Evolutionary conservation across 1,140 invertebrate species (phyloP).

Genomic region (Heliconius nattereri): DNA sequence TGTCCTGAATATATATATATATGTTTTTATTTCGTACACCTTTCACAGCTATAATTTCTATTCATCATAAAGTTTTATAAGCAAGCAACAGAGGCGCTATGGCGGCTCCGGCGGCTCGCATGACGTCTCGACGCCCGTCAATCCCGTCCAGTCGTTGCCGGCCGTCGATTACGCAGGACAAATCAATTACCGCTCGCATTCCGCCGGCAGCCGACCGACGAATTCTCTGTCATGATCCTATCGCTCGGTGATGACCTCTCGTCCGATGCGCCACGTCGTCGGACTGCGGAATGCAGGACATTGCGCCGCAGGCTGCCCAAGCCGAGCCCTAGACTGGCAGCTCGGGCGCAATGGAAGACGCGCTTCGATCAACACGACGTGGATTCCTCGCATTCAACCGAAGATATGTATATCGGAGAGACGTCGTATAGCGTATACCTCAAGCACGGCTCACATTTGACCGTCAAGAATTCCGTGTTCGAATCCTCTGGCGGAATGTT

Average conservation of each 20-base stretch:
- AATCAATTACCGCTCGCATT: constrained; percentile 79
- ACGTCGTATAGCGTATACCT: constrained; percentile 47
- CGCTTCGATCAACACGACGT: constrained; percentile 64
- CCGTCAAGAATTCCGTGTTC: constrained; percentile 75
- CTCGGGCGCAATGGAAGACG: constrained; percentile 65
- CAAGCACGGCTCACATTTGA: constrained; percentile 62
- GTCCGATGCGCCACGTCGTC: constrained; percentile 57
- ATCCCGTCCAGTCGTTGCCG: constrained; percentile 65
- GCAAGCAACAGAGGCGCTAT: constrained; percentile 27
- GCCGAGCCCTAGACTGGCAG: constrained; percentile 58
- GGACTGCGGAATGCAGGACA: constrained; percentile 65
- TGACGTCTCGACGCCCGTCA: constrained; percentile 57
- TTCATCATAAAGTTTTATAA: constrained; percentile 10
- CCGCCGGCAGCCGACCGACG: constrained; percentile 68
- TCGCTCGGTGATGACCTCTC: constrained; percentile 66
- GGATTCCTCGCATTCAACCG: constrained; percentile 68
- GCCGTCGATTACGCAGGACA: constrained; percentile 75
- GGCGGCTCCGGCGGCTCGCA: constrained; percentile 39
- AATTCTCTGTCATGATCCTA: constrained; percentile 77
- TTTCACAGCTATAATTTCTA: neutral
- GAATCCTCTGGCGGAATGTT: constrained; percentile 74
- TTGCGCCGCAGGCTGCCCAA: constrained; percentile 55
- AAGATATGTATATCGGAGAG: constrained; percentile 53
- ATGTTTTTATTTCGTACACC: neutral
- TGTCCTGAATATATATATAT: neutral